Evolutionary conservation across 2,888 invertebrate genomes (phyloP).

Genomic region (Liopterus haemorrhoidalis): DNA sequence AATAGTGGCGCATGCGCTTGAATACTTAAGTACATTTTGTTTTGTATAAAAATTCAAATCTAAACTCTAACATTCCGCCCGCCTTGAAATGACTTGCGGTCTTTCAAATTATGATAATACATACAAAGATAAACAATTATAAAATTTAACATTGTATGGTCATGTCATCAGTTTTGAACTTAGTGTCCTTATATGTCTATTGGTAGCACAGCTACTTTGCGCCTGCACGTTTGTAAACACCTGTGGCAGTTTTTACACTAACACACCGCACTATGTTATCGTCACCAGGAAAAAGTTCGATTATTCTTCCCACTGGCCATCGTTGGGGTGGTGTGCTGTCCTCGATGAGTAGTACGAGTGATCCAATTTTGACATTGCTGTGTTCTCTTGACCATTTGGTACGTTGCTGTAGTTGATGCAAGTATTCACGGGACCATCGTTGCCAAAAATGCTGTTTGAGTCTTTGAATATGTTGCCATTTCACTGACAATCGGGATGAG

Average conservation of each 20-base stretch:
- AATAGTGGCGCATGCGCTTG: too few relatives aligned
- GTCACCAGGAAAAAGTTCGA: not conserved
- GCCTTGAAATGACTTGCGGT: too few relatives aligned
- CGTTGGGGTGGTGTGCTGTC: not conserved
- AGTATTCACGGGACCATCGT: not conserved
- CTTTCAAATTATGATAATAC: too few relatives aligned
- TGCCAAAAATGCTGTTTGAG: slow-evolving; percentile 3
- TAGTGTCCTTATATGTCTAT: too few relatives aligned
- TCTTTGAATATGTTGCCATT: too few relatives aligned
- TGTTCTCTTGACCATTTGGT: not conserved
- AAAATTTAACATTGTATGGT: too few relatives aligned
- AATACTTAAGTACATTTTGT: too few relatives aligned
- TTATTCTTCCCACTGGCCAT: not conserved
- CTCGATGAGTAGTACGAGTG: not conserved
- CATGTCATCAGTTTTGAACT: too few relatives aligned
- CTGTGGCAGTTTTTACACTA: not conserved
- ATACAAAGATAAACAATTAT: too few relatives aligned
- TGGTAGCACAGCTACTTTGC: slow-evolving; percentile 1
- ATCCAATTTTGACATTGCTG: not conserved
- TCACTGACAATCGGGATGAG: not conserved
- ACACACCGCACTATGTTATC: not conserved
- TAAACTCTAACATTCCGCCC: too few relatives aligned
- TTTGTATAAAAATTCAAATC: too few relatives aligned
- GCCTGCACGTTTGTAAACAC: not conserved
- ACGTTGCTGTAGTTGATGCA: not conserved